These are phyloP conservation scores for Holcopasites calliopsidis DNA, from an alignment of 1,140 invertebrate genomes.

Conservation along the genomic window DNA sequence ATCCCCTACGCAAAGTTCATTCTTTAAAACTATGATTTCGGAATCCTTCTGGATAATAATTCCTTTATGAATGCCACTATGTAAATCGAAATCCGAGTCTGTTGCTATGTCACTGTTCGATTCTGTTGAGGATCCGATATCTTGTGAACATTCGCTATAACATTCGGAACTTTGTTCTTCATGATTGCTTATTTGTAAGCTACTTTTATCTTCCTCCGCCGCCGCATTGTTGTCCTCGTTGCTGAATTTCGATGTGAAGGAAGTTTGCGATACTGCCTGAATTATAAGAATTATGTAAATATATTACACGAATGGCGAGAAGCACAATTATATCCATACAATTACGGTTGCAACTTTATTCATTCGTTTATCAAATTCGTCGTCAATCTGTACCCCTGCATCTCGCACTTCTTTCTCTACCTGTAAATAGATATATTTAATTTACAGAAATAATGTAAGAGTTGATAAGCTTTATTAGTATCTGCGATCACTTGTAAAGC, in stretches of 20 bases:
- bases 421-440: conserved; percentile 10
- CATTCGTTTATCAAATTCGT: background rate
- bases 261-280: conserved; percentile 29
- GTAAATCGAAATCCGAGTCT: conserved; percentile 26
- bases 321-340: conserved; percentile 15
- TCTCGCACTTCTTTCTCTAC: conserved; percentile 9
- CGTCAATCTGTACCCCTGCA: conserved; percentile 16
- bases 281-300: conserved; percentile 19
- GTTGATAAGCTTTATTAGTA: background rate
- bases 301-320: background rate
- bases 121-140: conserved; percentile 21
- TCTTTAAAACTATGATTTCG: conserved; percentile 66
- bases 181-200: conserved; percentile 25
- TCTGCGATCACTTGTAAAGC: conserved; percentile 12
- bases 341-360: conserved; percentile 12
- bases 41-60: conserved; percentile 69
- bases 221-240: conserved; percentile 9
- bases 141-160: conserved; percentile 26
- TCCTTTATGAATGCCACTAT: conserved; percentile 29
- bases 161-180: conserved; percentile 17
- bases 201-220: conserved; percentile 7
- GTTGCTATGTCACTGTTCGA: conserved; percentile 40
- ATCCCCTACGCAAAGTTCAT: conserved; percentile 59
- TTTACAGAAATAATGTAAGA: background rate
- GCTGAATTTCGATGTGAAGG: conserved; percentile 22